Conservation (phyloP, 2,888 invertebrate species). For the Deroplatys truncata region DNA sequence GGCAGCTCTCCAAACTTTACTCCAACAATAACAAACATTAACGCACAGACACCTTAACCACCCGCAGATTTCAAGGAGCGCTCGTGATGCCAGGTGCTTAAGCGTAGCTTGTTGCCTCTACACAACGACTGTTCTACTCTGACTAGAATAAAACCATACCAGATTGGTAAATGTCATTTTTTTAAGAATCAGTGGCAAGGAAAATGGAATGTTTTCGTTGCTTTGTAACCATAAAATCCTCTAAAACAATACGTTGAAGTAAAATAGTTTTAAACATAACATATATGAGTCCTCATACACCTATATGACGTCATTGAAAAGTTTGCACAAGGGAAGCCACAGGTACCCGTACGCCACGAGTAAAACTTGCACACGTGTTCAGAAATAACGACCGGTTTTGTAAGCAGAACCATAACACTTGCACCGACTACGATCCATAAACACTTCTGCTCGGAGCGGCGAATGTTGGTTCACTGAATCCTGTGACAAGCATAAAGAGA, state of each 20-base stretch:
- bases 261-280: background rate
- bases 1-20: no score
- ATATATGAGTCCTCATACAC: background rate
- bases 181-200: background rate
- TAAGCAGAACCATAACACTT: background rate
- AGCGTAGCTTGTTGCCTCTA: background rate
- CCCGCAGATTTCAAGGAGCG: background rate
- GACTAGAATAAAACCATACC: no score
- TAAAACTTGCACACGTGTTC: no score
- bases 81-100: background rate
- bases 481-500: background rate
- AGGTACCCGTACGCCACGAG: background rate
- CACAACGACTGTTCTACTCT: background rate
- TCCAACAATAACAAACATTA: no score
- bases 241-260: background rate
- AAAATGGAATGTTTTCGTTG: background rate
- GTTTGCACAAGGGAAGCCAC: background rate
- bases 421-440: background rate
- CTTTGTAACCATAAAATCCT: no score
- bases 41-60: no score
- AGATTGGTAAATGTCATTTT: no score
- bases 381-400: background rate
- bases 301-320: background rate
- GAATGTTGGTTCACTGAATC: background rate
- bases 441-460: background rate